phyloP scores from a whole-genome alignment of 2,888 invertebrate species.

The Tricholauxania praeusta region DNA sequence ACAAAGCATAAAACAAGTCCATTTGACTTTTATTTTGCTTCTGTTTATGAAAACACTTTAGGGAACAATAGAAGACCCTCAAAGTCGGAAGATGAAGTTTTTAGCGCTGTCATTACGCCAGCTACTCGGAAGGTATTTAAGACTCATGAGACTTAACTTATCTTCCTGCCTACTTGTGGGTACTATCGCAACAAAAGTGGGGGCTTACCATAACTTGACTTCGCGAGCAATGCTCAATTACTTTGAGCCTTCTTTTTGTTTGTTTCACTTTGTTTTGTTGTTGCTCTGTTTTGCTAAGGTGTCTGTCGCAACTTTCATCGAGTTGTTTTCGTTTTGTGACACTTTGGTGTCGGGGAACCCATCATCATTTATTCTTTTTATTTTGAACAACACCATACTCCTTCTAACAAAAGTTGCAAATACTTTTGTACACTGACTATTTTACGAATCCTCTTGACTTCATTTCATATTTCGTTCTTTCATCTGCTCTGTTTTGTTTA shows the following conservation, averaged over 20 bases:
- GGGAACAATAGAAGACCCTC: conserved; percentile 26
- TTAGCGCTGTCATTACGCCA: conserved; percentile 3
- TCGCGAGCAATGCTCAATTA: too few relatives aligned
- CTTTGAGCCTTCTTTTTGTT: too few relatives aligned
- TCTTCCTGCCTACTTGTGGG: background rate
- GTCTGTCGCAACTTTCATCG: too few relatives aligned
- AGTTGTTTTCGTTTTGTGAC: too few relatives aligned
- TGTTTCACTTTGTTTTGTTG: too few relatives aligned
- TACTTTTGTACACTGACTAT: background rate
- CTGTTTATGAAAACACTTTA: conserved; percentile 34
- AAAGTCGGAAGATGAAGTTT: conserved; percentile 10
- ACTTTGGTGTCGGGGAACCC: too few relatives aligned
- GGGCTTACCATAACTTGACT: too few relatives aligned
- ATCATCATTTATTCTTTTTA: too few relatives aligned
- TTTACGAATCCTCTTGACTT: conserved; percentile 15
- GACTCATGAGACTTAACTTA: conserved; percentile 4
- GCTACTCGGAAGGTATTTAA: conserved; percentile 11
- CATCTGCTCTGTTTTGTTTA: conserved; percentile 6
- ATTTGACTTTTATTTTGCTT: conserved; percentile 12
- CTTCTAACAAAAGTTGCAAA: conserved; percentile 2
- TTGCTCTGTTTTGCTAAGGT: too few relatives aligned
- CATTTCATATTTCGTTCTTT: background rate
- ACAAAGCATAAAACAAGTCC: conserved; percentile 10
- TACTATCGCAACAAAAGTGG: too few relatives aligned
- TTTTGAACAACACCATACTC: background rate